A percentile compares a stretch with the other conserved stretches of the same genome.
Conservation (phyloP, 1,140 invertebrate genomes). For the Drosophila nebulosa region DNA sequence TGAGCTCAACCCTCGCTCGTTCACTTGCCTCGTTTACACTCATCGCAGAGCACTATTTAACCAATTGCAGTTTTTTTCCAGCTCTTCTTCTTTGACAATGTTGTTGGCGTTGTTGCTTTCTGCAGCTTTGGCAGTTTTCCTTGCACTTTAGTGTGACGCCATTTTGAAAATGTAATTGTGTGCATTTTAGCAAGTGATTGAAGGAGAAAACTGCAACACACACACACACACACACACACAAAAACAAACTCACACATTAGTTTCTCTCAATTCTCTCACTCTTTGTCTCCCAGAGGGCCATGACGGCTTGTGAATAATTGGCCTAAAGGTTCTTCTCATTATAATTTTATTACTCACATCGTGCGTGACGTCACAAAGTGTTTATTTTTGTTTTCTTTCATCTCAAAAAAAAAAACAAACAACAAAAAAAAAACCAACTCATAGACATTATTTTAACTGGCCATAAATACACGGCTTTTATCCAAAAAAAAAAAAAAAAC, state of each 20-base stretch:
- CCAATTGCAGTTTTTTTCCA: slow-evolving; percentile 22
- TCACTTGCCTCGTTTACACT: background rate
- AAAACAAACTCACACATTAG: background rate
- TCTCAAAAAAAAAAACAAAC: no score
- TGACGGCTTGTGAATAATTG: slow-evolving; percentile 28
- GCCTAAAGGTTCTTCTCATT: background rate
- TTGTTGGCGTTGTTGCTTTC: slow-evolving; percentile 30
- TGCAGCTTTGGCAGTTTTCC: slow-evolving; percentile 32
- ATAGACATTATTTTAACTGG: background rate
- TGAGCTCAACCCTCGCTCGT: background rate
- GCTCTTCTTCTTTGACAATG: slow-evolving; percentile 29
- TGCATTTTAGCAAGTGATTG: slow-evolving; percentile 1
- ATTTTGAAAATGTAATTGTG: slow-evolving; percentile 69
- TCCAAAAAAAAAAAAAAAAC: background rate
- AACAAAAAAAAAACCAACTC: background rate
- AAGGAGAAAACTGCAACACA: background rate
- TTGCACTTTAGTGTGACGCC: slow-evolving; percentile 61
- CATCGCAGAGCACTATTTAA: background rate
- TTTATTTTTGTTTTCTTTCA: no score
- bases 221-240: background rate
- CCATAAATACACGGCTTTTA: slow-evolving; percentile 1
- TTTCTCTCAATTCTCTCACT: background rate
- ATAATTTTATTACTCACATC: background rate
- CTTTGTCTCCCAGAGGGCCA: background rate
- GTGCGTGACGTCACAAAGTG: background rate